These are phyloP conservation scores for Glyptemys insculpta DNA, from an alignment of 2,797 vertebrate species.

Conservation along the genomic window DNA sequence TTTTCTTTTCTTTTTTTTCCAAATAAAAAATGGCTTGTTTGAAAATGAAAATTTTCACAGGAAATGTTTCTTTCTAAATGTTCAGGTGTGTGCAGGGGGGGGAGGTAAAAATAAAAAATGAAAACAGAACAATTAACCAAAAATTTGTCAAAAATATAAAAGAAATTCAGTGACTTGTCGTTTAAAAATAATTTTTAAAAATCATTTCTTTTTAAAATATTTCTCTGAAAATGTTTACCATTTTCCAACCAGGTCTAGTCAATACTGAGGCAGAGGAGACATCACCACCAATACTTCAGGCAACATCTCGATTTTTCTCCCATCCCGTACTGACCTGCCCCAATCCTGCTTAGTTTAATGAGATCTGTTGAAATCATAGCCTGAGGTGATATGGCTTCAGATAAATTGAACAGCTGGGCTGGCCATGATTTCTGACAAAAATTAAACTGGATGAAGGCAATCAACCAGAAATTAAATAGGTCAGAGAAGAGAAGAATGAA, in stretches of 20 bases:
- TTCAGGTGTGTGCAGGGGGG: background rate
- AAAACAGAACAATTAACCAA: background rate
- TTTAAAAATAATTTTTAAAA: background rate
- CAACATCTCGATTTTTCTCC: slow-evolving; percentile 19
- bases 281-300: background rate
- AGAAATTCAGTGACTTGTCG: background rate
- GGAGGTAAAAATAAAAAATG: background rate
- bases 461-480: background rate
- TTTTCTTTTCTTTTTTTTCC: background rate
- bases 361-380: slow-evolving; percentile 21
- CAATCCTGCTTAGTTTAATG: slow-evolving; percentile 43
- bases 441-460: slow-evolving; percentile 5
- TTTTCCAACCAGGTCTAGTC: background rate
- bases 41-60: background rate
- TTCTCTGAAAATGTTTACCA: background rate
- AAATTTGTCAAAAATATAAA: background rate
- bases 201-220: background rate
- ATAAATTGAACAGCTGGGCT: background rate
- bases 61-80: background rate
- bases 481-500: background rate
- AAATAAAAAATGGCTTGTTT: background rate
- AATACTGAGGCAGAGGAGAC: background rate
- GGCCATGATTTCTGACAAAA: slow-evolving; percentile 18
- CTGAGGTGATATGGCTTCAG: background rate
- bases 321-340: slow-evolving; percentile 32